Evolutionary conservation across 1,140 invertebrate genomes (phyloP).

Genomic region (Drosophila leontia): DNA sequence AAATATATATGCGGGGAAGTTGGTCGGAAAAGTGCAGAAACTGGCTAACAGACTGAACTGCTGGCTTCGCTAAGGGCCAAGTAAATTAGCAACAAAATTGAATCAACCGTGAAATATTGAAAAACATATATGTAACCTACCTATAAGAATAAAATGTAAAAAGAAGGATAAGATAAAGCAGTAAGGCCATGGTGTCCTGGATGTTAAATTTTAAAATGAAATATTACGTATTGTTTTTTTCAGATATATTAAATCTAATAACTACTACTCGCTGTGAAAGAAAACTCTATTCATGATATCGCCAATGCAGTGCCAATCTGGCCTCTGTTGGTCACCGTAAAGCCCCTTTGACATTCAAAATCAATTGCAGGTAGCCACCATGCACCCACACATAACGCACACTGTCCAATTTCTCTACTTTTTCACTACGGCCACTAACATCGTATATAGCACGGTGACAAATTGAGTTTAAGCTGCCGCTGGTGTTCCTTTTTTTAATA

Average conservation of each 20-base stretch:
- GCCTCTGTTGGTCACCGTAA: conserved; percentile 8
- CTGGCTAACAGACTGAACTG: not conserved
- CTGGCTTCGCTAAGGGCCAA: conserved; percentile 1
- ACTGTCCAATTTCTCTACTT: not conserved
- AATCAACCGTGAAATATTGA: not conserved
- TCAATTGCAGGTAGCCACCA: conserved; percentile 12
- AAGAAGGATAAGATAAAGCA: not conserved
- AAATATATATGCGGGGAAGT: not conserved
- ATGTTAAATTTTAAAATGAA: not conserved
- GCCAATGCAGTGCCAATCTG: not conserved
- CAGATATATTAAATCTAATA: too few relatives aligned
- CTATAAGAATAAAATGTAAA: not conserved
- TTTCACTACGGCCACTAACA: conserved; percentile 12
- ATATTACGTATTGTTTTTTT: not conserved
- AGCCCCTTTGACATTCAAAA: conserved; percentile 27
- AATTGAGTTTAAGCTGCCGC: conserved; percentile 35
- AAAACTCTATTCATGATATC: not conserved
- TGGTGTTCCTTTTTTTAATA: not conserved
- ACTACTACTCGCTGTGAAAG: not conserved
- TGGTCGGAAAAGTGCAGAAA: not conserved
- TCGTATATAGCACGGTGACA: conserved; percentile 7
- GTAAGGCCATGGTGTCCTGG: not conserved
- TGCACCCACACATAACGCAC: not conserved
- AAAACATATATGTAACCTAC: not conserved
- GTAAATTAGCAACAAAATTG: conserved; percentile 4